Percentiles rank a stretch among this genome's conserved stretches.
These are phyloP conservation scores for Dicranocentrus wangi DNA, from an alignment of 2,888 invertebrate species.

Conservation along the genomic window DNA sequence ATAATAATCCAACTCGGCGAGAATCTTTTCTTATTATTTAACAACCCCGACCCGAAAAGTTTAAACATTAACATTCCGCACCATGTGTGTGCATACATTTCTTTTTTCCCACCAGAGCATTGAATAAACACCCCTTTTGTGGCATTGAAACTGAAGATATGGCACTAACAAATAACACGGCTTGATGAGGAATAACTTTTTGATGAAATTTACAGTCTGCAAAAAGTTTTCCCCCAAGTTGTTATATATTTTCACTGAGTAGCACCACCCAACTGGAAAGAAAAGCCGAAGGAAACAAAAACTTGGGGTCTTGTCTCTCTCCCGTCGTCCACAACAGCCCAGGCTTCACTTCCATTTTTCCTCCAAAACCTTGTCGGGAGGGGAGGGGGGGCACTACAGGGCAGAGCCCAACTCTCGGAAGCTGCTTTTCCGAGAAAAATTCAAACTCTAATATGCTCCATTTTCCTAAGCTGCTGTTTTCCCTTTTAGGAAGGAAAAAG, in stretches of 20 bases:
- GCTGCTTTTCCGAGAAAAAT: slow-evolving; percentile 5
- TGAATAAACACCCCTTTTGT: slow-evolving; percentile 14
- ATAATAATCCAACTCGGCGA: too few relatives aligned
- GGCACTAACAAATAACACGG: slow-evolving; percentile 37
- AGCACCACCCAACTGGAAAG: slow-evolving; percentile 44
- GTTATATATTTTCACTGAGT: slow-evolving; percentile 19
- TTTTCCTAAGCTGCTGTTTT: not conserved
- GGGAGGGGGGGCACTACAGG: not conserved
- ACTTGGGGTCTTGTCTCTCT: slow-evolving; percentile 44
- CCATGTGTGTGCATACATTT: too few relatives aligned
- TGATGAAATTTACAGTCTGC: slow-evolving; percentile 53
- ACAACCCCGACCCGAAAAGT: too few relatives aligned
- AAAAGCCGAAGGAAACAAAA: slow-evolving; percentile 37
- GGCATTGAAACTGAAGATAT: slow-evolving; percentile 35
- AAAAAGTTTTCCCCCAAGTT: slow-evolving; percentile 44
- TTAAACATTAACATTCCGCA: too few relatives aligned
- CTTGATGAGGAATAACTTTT: slow-evolving; percentile 59
- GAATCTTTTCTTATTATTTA: too few relatives aligned
- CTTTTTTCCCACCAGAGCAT: not conserved
- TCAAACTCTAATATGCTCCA: not conserved
- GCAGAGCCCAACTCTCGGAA: too few relatives aligned
- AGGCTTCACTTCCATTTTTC: slow-evolving; percentile 1
- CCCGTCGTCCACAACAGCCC: not conserved
- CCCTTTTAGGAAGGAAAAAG: not conserved
- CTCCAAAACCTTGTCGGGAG: too few relatives aligned